phyloP scores from a whole-genome alignment of 2,113 vertebrate species.

The Herpetotheres cachinnans region DNA sequence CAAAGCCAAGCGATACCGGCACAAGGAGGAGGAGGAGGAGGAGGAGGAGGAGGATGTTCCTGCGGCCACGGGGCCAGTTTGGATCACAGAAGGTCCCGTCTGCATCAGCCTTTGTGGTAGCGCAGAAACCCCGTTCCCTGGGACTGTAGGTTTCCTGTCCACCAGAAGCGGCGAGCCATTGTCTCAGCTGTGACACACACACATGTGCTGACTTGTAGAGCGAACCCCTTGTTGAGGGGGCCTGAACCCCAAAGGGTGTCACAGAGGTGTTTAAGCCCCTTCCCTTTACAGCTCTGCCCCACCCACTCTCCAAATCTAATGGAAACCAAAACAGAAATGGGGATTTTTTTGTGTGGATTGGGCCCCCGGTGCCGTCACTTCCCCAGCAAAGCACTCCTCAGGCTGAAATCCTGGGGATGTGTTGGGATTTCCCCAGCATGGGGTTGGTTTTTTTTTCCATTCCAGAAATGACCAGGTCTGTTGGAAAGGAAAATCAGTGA shows the following conservation, averaged over 20 bases:
- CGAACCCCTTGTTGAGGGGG: accelerated
- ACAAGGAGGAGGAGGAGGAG: neutral
- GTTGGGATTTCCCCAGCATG: neutral
- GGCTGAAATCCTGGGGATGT: neutral
- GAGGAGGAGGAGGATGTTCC: neutral
- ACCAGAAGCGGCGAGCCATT: accelerated
- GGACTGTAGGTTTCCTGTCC: neutral
- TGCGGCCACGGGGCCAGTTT: accelerated
- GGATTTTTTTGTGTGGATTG: neutral
- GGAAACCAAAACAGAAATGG: neutral
- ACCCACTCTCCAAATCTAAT: neutral
- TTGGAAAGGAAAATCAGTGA: neutral
- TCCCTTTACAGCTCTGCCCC: neutral
- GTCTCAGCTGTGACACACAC: accelerated
- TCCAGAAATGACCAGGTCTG: no score
- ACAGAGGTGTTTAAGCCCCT: accelerated
- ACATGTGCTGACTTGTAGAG: accelerated
- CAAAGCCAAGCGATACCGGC: accelerated
- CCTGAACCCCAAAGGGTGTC: neutral
- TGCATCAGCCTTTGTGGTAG: neutral
- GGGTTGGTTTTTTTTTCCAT: no score
- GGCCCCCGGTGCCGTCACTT: accelerated
- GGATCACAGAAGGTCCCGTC: neutral
- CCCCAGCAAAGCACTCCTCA: neutral
- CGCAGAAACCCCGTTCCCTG: neutral